Base-by-base conservation (phyloP, 2,888 invertebrate genomes). In the Nymphalis c-album region DNA sequence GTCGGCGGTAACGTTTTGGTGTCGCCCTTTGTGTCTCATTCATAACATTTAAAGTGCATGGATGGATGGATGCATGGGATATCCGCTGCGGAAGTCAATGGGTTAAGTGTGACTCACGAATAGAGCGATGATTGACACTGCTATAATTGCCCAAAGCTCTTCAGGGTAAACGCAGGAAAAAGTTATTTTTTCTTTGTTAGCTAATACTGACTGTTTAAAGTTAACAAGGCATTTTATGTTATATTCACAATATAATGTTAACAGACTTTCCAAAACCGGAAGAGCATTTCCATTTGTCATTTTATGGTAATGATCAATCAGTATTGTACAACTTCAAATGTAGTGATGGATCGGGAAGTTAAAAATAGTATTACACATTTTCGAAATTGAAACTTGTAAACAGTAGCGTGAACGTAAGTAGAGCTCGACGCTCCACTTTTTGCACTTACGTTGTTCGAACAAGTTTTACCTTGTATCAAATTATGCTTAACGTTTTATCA, bases 1-100 rank as follows among this genome's bases (percentile, higher is more conserved):
- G 70, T 68, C 73, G 75, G 73, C 76, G 78, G 87, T 84, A 85
- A 87, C 88, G 86, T 87, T 88, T 87, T 84, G 85, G 86, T 83
- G 81, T 81, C 80, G 78, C 83, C 80, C 83, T 86, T 85, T 86
- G 86, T 83, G 79, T 78, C 72, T 80, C 77, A 77, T 77, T 77
- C 76, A 73, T 73, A 72, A 71, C 80, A 74, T 76, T 81, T 79
- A 78, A 79, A 80, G 79, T 79, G 82, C 81, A 80, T 77, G 82
- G 80, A 79, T 77, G 82, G 80, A 79, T 78, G 80, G 78, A 73
- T 75, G 78, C 76, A 76, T 69, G 76, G 79, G 77, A 75, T 74
- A 75, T 77, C 77, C 76, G 75, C 73, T 76, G 73, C 80, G 82
- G 87, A 85, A 82, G 83, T 81, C 77, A 81, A 83, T 79, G 78